A percentile compares a stretch with the other conserved stretches of the same genome.
These are phyloP conservation scores for Caenorhabditis elegans DNA, from an alignment of 1,140 invertebrate species.

Conservation along the genomic window WBcel235 BX284605.5:10301001-10301500, in stretches of 20 bases:
- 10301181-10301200: conserved; percentile 34
- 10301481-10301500: background rate
- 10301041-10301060: conserved; percentile 41
- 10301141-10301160: conserved; percentile 3
- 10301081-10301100: conserved; percentile 30
- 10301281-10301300: background rate
- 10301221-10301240: conserved; percentile 38
- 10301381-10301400: conserved; percentile 44
- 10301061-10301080: conserved; percentile 41
- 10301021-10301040: conserved; percentile 36
- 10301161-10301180: conserved; percentile 40
- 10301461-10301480: background rate
- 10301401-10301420: conserved; percentile 43
- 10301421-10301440: conserved; percentile 18
- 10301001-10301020: conserved; percentile 32
- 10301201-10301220: conserved; percentile 34
- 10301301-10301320: background rate
- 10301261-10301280: conserved; percentile 32
- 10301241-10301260: conserved; percentile 45
- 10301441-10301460: conserved; percentile 11
- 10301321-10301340: conserved; percentile 39
- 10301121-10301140: background rate
- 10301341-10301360: conserved; percentile 34
- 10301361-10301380: conserved; percentile 35
- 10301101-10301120: conserved; percentile 33